A percentile compares a stretch with the other conserved stretches of the same genome.
Conservation (phyloP, 2,113 vertebrate genomes). For the Muscicapa adusta region DNA sequence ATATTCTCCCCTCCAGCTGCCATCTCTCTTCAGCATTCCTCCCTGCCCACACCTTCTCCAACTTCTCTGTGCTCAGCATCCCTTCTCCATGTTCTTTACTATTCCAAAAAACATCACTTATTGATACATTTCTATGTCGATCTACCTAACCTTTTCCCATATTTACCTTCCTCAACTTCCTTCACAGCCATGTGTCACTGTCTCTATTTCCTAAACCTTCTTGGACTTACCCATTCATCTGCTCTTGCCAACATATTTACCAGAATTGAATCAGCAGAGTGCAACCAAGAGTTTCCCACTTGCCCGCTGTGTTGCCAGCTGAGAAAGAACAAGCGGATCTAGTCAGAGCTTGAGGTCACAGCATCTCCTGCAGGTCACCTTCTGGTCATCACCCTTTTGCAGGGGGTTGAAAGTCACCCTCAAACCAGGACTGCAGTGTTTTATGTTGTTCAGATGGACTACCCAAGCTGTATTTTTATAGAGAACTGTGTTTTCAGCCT, state of each 20-base stretch:
- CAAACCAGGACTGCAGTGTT: background rate
- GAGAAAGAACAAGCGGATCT: background rate
- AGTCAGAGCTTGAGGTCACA: background rate
- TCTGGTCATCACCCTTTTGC: background rate
- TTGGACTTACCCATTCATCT: background rate
- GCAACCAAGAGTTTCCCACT: background rate
- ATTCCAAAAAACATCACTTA: background rate
- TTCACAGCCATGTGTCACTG: background rate
- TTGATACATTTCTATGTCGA: background rate
- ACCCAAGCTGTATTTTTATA: background rate
- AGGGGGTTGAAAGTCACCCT: fast-evolving
- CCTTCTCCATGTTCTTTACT: background rate
- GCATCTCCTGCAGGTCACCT: background rate
- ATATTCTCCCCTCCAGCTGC: fast-evolving
- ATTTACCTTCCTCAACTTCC: background rate
- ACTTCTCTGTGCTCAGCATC: background rate
- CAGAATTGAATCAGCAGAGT: background rate
- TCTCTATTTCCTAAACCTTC: background rate
- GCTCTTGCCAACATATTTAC: background rate
- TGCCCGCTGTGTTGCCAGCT: fast-evolving
- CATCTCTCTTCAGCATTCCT: background rate
- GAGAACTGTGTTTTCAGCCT: background rate
- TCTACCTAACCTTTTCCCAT: background rate
- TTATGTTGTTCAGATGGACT: background rate
- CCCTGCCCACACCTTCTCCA: background rate